Evolutionary conservation across 1,140 invertebrate genomes (phyloP).

Genomic region (Gonatopus flavifemur): DNA sequence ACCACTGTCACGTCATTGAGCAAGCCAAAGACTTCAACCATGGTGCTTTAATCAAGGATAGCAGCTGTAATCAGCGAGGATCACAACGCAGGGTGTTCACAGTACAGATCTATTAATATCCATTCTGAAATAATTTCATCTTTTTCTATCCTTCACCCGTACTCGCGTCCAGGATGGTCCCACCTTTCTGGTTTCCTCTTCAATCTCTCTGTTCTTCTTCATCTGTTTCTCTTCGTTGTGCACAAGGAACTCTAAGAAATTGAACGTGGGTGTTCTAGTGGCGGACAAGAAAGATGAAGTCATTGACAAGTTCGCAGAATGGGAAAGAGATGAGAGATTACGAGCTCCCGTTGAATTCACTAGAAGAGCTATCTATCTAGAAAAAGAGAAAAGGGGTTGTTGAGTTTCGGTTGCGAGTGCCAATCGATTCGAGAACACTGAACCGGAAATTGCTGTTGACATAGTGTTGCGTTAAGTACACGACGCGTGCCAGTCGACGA

Average conservation of each 20-base stretch:
- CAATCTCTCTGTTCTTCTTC: conserved; percentile 15
- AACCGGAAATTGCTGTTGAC: conserved; percentile 40
- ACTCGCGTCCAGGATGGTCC: background rate
- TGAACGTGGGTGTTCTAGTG: conserved; percentile 18
- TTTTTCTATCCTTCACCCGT: background rate
- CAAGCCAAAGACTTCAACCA: too few species aligned
- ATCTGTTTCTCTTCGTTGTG: background rate
- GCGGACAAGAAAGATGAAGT: conserved; percentile 16
- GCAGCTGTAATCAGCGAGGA: conserved; percentile 51
- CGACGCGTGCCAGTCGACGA: conserved; percentile 11
- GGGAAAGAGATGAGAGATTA: conserved; percentile 4
- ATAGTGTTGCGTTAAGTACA: conserved; percentile 8
- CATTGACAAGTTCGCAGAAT: background rate
- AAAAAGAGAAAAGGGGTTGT: conserved; percentile 31
- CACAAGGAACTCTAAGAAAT: conserved; percentile 20
- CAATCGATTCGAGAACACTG: conserved; percentile 36
- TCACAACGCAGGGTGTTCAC: conserved; percentile 32
- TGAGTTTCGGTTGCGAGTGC: too few species aligned
- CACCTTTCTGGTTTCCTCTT: conserved; percentile 19
- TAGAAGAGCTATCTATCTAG: conserved; percentile 3
- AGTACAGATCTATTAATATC: conserved; percentile 52
- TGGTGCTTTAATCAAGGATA: conserved; percentile 50
- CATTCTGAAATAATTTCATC: conserved; percentile 38
- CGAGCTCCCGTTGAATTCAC: conserved; percentile 2
- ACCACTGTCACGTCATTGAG: too few species aligned